phyloP scores from a whole-genome alignment of 2,888 invertebrate genomes.

The Strigamia crassipes region DNA sequence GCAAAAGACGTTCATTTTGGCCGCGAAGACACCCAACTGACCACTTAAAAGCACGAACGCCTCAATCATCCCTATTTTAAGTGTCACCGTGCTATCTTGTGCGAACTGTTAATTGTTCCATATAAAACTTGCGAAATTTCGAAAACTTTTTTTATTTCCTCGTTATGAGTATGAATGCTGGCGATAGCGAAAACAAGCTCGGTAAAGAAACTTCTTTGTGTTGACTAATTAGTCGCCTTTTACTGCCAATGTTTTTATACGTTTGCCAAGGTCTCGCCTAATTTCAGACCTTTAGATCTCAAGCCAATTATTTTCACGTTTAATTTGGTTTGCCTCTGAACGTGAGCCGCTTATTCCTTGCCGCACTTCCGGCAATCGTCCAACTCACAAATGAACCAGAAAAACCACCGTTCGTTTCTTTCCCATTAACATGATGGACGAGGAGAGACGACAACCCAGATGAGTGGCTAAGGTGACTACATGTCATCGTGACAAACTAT shows the following conservation, averaged over 20 bases:
- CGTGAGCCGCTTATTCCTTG: background rate
- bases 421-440: conserved; percentile 10
- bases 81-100: background rate
- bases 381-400: background rate
- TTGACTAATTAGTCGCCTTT: background rate
- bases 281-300: background rate
- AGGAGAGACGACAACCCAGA: background rate
- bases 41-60: background rate
- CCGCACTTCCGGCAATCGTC: conserved; percentile 4
- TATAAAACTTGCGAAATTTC: background rate
- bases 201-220: background rate
- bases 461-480: conserved; percentile 10
- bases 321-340: conserved; percentile 10
- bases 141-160: background rate
- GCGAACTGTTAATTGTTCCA: background rate
- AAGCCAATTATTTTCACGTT: conserved; percentile 4
- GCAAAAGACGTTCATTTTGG: background rate
- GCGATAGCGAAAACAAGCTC: background rate
- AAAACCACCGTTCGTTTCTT: conserved; percentile 1
- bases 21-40: background rate
- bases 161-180: no score
- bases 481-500: conserved; percentile 4
- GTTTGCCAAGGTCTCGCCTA: background rate
- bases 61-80: background rate
- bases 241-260: background rate